Evolutionary conservation across 2,888 invertebrate species (phyloP), one percentile per base, ranked within the genome.

Genomic region (Eurytoma californica): DNA sequence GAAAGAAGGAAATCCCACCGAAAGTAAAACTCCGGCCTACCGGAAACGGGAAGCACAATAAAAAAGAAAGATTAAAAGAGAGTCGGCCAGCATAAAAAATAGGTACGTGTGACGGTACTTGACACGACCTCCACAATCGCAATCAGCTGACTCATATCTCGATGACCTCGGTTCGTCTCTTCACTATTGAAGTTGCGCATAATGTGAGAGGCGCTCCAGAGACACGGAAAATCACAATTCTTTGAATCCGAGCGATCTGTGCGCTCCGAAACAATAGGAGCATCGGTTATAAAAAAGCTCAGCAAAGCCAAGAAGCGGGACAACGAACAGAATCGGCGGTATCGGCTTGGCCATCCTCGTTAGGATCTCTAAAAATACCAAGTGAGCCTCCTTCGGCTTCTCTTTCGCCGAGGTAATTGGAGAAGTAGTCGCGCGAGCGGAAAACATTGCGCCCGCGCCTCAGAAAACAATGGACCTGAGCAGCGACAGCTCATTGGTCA

Each of bases 131-230:
- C 74, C n/a, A 18, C 61, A 16, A 13, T 13, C 53, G 68, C 55
- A 75, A 76, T 76, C 76, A 69, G 69, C 76, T 76, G 76, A 76
- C 69, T 76, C 69, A 69, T 69, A 76, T 69, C 76, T 69, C 67
- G 65, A 24, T 47, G 66, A 58, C 66, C 74, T 74, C 58, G 74
- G 18, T 9, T 47, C 63, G 18, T n/a, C 39, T 39, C 39, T 39
- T 39, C 24, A 16, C 67, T 67, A 28, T 67, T 67, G 28, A 67
- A 53, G 28, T 67, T 20, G 14, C 49, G 24, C 28, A 61, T 39
- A 63, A 61, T 72, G 18, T 18, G 24, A n/a, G 28, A n/a, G 20
- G 20, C 20, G 12, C 20, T 9, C 13, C 39, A 39, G n/a, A 51
- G 5, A 68, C 9, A 55, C 5, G 68, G 51, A 49, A 49, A 55